A percentile compares a stretch with the other conserved stretches of the same genome.
These are phyloP conservation scores for Zeugodacus cucurbitae DNA, from an alignment of 1,140 invertebrate genomes.

Conservation along the genomic window DNA sequence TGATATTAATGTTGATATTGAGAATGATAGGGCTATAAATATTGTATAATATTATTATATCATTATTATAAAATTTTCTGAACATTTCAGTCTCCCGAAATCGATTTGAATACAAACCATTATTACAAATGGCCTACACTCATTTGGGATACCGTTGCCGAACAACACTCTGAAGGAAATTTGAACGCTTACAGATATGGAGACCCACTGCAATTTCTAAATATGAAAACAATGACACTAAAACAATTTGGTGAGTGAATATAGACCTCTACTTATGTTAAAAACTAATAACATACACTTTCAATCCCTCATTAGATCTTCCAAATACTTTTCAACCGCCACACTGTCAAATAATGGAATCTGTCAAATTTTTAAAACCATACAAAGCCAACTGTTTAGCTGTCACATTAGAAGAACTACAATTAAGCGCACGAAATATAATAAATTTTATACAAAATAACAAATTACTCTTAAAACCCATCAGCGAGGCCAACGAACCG, in stretches of 20 bases:
- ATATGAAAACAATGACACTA: conserved; percentile 47
- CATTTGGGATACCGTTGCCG: conserved; percentile 34
- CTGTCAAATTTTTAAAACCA: conserved; percentile 52
- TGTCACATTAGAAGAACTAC: neutral
- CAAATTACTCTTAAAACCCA: conserved; percentile 23
- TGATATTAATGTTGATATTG: no score
- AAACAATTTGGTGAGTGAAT: conserved; percentile 46
- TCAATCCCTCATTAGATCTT: conserved; percentile 43
- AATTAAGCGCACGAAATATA: neutral
- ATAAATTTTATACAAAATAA: conserved; percentile 21
- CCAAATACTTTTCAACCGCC: conserved; percentile 48
- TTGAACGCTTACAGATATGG: conserved; percentile 50
- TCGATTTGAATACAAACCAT: conserved; percentile 47
- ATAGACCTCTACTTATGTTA: neutral
- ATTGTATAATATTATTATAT: no score
- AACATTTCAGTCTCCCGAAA: neutral
- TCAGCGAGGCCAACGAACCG: neutral
- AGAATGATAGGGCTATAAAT: no score
- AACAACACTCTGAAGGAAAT: conserved; percentile 11
- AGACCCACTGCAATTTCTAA: conserved; percentile 52
- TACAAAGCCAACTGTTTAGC: conserved; percentile 49
- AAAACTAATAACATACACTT: neutral
- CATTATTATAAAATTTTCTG: no score
- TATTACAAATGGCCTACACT: conserved; percentile 52
- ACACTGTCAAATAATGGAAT: conserved; percentile 51